These are phyloP conservation scores for Scrobipalpa atriplicella DNA, from an alignment of 2,888 invertebrate genomes.

Conservation along the genomic window DNA sequence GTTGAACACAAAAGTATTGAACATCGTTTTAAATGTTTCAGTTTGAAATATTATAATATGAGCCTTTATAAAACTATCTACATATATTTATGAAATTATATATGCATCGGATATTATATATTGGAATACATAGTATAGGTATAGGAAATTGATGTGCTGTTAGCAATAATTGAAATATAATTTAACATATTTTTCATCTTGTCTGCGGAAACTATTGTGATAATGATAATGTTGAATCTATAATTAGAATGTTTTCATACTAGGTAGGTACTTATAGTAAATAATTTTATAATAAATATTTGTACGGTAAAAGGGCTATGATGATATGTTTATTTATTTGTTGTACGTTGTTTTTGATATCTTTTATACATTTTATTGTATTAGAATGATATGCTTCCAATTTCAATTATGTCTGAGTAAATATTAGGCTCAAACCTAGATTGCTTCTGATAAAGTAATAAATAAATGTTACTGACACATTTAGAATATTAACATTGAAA, in stretches of 20 bases:
- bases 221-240: conserved; percentile 19
- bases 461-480: no score
- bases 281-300: not conserved
- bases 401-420: no score
- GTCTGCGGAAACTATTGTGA: conserved; percentile 17
- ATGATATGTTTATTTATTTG: not conserved
- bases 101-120: not conserved
- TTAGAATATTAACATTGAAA: no score
- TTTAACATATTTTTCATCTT: conserved; percentile 7
- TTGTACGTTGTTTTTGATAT: not conserved
- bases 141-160: not conserved
- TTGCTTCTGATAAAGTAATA: no score
- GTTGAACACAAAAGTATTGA: no score
- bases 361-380: no score
- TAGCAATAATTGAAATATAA: conserved; percentile 6
- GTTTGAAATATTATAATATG: no score
- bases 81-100: not conserved
- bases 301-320: not conserved
- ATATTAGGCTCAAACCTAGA: no score
- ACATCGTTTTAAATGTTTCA: no score
- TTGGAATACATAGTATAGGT: not conserved
- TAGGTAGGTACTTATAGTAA: conserved; percentile 2
- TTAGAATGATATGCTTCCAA: no score
- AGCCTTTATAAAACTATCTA: no score
- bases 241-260: conserved; percentile 1